phyloP scores from a whole-genome alignment of 2,113 vertebrate species.

The Dolichotis patagonum region DNA sequence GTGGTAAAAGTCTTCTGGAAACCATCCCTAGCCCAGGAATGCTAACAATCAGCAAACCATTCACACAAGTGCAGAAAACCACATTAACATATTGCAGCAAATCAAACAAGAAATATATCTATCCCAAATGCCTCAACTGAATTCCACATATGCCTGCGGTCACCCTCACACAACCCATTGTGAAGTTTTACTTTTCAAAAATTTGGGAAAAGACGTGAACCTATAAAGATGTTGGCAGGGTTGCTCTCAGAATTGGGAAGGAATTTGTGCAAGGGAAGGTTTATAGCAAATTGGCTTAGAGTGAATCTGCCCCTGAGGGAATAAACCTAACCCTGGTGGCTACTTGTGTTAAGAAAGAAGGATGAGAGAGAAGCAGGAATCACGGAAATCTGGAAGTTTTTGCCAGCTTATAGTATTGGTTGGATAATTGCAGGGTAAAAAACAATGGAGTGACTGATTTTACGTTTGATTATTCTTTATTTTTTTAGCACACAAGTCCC shows the following conservation, averaged over 20 bases:
- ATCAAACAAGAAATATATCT: background rate
- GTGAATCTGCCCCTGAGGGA: background rate
- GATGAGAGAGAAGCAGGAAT: background rate
- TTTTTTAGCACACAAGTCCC: slow-evolving; percentile 9
- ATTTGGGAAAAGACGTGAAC: background rate
- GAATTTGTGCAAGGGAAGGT: background rate
- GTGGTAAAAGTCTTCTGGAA: background rate
- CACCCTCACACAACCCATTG: background rate
- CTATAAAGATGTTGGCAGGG: background rate
- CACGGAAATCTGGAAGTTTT: background rate
- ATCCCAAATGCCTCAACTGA: background rate
- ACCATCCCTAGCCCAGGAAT: background rate
- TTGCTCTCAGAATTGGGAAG: background rate
- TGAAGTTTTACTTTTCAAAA: background rate
- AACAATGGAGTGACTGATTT: background rate
- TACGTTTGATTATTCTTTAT: background rate
- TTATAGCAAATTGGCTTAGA: background rate
- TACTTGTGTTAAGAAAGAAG: background rate
- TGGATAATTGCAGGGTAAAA: background rate
- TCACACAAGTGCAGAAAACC: background rate
- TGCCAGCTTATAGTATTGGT: background rate
- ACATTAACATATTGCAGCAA: background rate
- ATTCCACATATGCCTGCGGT: background rate
- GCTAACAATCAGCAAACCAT: background rate
- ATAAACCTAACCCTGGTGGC: background rate